Percentiles rank a stretch among this genome's conserved stretches.
These are phyloP conservation scores for Gnathonemus echidnorhynchus DNA, from an alignment of 2,113 vertebrate species.

Conservation along the genomic window DNA sequence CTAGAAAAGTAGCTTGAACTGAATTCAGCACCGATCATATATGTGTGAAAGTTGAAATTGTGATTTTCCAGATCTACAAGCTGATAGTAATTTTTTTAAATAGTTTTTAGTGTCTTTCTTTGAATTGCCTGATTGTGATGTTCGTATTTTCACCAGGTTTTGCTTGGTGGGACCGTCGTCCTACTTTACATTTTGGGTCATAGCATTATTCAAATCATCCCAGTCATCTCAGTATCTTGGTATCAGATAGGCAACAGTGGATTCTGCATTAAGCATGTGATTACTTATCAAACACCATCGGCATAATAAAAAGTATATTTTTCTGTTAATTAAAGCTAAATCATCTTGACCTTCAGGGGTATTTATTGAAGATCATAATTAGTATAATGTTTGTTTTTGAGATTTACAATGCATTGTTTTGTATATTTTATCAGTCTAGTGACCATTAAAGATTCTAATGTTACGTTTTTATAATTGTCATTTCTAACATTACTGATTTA, in stretches of 20 bases:
- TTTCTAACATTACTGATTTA: neutral
- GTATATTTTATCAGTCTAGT: neutral
- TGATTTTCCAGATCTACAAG: neutral
- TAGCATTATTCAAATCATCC: neutral
- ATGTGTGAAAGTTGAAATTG: neutral
- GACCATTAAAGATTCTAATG: neutral
- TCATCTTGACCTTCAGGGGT: neutral
- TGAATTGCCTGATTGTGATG: neutral
- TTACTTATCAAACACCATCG: neutral
- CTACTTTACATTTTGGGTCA: neutral
- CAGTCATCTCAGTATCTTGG: neutral
- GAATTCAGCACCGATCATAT: neutral
- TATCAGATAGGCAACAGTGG: neutral
- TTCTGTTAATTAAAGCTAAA: neutral
- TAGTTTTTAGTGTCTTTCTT: neutral
- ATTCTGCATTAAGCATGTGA: neutral
- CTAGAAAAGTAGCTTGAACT: neutral
- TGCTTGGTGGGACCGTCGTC: neutral
- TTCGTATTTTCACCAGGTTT: neutral
- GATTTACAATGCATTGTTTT: neutral
- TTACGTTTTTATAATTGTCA: neutral
- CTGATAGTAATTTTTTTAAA: neutral
- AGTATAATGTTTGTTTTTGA: neutral
- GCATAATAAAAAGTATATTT: neutral
- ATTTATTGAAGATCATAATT: neutral